phyloP scores from a whole-genome alignment of 2,888 invertebrate species.

The Cylloceria caligata region DNA sequence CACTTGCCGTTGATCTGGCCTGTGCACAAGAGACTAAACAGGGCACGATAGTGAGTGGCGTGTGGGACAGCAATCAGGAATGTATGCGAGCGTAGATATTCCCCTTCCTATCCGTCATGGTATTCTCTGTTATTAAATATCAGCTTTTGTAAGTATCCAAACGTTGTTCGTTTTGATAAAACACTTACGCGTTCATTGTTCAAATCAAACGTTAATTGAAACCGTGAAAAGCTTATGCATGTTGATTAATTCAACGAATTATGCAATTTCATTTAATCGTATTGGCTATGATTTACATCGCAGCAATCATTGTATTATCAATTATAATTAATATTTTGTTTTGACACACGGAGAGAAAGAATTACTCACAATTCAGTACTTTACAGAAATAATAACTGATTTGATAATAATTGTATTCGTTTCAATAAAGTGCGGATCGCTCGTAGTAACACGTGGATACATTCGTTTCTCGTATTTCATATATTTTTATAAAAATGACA shows the following conservation, averaged over 20 bases:
- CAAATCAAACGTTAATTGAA: background rate
- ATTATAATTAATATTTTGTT: background rate
- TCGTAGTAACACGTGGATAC: too few relatives aligned
- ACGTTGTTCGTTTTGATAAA: slow-evolving; percentile 4
- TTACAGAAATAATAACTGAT: too few relatives aligned
- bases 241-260: background rate
- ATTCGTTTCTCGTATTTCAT: too few relatives aligned
- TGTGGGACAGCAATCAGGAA: slow-evolving; percentile 33
- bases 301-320: background rate
- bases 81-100: slow-evolving; percentile 69
- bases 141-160: slow-evolving; percentile 28
- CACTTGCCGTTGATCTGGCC: slow-evolving; percentile 79
- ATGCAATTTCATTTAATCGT: background rate
- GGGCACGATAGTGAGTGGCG: slow-evolving; percentile 69
- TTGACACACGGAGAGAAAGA: too few relatives aligned
- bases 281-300: background rate
- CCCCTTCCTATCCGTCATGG: slow-evolving; percentile 71
- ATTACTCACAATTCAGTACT: too few relatives aligned
- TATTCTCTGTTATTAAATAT: slow-evolving; percentile 69
- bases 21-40: slow-evolving; percentile 74
- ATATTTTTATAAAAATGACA: too few relatives aligned
- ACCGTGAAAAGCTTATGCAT: background rate
- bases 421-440: too few relatives aligned
- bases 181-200: background rate
- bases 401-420: too few relatives aligned